phyloP scores from a whole-genome alignment of 2,888 invertebrate genomes.

The Tubulanus polymorphus region DNA sequence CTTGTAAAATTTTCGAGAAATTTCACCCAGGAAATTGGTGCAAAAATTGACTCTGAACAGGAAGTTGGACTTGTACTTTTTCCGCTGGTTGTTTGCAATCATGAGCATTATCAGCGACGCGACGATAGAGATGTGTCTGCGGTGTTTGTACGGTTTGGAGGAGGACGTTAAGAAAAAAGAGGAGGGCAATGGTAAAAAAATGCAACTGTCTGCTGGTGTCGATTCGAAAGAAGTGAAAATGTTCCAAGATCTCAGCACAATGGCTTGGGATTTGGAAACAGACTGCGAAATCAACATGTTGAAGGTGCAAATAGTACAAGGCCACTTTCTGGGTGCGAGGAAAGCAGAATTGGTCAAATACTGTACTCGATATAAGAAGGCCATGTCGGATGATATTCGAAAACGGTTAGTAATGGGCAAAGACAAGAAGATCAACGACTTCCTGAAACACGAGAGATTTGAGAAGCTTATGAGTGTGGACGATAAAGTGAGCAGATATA shows the following conservation, averaged over 20 bases:
- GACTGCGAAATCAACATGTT: neutral
- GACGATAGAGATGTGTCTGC: neutral
- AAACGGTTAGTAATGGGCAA: neutral
- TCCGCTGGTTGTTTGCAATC: too few species aligned
- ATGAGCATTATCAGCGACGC: neutral
- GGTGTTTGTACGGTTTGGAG: neutral
- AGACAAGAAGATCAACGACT: neutral
- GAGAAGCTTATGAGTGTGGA: neutral
- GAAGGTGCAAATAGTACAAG: neutral
- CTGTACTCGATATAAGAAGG: neutral
- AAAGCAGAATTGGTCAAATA: neutral
- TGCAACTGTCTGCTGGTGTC: neutral
- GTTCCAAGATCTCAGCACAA: neutral
- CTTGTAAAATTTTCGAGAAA: too few species aligned
- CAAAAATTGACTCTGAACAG: too few species aligned
- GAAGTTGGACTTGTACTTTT: too few species aligned
- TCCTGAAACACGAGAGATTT: neutral
- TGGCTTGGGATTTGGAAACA: neutral
- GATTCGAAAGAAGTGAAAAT: neutral
- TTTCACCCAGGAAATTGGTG: too few species aligned
- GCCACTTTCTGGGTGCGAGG: neutral
- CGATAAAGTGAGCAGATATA: neutral
- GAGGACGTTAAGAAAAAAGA: neutral
- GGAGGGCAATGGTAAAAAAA: neutral
- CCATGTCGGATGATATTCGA: neutral